Conservation (phyloP, 2,113 vertebrate species). For the Mirounga angustirostris region DNA sequence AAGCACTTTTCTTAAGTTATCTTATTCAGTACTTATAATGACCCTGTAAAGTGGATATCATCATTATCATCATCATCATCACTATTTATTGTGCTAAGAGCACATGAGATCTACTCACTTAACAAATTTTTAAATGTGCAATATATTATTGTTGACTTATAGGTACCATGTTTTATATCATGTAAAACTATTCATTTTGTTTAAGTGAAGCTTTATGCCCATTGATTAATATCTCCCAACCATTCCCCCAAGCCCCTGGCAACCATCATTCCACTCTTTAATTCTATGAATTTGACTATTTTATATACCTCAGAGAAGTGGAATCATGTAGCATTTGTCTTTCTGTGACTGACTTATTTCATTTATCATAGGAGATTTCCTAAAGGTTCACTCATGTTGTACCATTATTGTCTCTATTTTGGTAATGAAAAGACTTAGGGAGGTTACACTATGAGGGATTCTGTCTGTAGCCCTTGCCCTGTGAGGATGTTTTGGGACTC, state of each 20-base stretch:
- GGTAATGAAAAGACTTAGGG: background rate
- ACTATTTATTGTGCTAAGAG: background rate
- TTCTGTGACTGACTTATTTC: background rate
- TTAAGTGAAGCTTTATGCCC: background rate
- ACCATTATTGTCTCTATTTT: background rate
- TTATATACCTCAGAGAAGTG: background rate
- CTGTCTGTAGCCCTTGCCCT: background rate
- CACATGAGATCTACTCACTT: background rate
- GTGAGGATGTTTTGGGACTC: background rate
- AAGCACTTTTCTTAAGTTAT: background rate
- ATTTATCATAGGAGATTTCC: background rate
- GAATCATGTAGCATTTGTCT: background rate
- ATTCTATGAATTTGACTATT: background rate
- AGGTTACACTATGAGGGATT: background rate
- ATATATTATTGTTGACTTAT: background rate
- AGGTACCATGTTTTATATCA: background rate
- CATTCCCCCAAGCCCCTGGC: background rate
- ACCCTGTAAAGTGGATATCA: background rate
- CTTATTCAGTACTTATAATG: background rate
- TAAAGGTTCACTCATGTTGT: background rate
- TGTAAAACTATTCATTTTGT: background rate
- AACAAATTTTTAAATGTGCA: background rate
- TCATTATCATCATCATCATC: background rate
- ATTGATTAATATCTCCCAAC: background rate
- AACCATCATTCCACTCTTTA: background rate